Conservation (phyloP, 2,113 vertebrate genomes). For the Pseudopipra pipra region DNA sequence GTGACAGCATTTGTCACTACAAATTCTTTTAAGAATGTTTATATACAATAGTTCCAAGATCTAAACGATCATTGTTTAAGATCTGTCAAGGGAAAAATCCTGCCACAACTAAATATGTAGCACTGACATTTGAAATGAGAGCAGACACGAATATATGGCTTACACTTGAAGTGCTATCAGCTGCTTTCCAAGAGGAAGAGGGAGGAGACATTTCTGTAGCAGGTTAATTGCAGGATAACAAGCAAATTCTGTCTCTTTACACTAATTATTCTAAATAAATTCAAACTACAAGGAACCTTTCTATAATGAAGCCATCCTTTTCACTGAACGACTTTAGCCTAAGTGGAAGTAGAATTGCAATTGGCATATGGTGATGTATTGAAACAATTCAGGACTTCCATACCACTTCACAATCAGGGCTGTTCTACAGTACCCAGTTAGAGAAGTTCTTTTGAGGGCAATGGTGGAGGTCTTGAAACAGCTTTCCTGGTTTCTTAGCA, state of each 20-base stretch:
- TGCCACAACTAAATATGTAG: conserved; percentile 42
- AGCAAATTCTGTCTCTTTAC: conserved; percentile 29
- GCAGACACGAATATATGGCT: conserved; percentile 5
- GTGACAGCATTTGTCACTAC: conserved; percentile 54
- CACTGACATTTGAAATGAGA: conserved; percentile 47
- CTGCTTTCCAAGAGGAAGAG: background rate
- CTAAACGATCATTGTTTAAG: conserved; percentile 63
- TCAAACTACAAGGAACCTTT: background rate
- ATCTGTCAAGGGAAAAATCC: conserved; percentile 35
- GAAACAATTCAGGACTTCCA: background rate
- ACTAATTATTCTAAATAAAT: conserved; percentile 50
- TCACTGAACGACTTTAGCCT: background rate
- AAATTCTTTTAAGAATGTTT: conserved; percentile 42
- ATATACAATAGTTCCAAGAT: conserved; percentile 55
- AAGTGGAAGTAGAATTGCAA: background rate
- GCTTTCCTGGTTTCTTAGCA: background rate
- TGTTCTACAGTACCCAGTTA: background rate
- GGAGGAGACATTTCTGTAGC: conserved; percentile 29
- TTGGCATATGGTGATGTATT: conserved; percentile 12
- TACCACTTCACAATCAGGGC: background rate
- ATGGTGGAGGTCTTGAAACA: background rate
- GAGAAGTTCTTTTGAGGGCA: background rate
- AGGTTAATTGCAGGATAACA: conserved; percentile 48
- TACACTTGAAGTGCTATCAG: background rate
- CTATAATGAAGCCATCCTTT: conserved; percentile 34